Evolutionary conservation across 1,140 invertebrate species (phyloP).

Genomic region (Helicoverpa armigera): DNA sequence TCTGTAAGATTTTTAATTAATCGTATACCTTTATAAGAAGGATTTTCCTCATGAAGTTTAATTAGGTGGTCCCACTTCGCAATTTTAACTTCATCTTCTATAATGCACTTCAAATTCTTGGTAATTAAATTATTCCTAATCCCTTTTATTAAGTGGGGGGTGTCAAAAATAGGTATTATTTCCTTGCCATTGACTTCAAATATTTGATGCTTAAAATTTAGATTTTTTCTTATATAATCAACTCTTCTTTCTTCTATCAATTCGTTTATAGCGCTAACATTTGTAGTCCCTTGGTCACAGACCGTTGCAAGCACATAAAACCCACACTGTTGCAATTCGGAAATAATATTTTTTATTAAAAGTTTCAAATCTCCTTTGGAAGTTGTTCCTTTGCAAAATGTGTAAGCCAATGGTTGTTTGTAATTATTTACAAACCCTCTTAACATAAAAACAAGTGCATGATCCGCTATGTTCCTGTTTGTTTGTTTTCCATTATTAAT

Average conservation of each 20-base stretch:
- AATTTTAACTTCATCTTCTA: background rate
- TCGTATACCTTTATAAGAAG: too few relatives aligned
- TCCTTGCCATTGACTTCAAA: conserved; percentile 5
- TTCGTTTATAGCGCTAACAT: conserved; percentile 53
- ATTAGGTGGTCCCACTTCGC: too few relatives aligned
- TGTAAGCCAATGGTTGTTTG: too few relatives aligned
- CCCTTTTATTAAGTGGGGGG: conserved; percentile 16
- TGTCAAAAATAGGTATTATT: conserved; percentile 13
- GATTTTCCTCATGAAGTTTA: too few relatives aligned
- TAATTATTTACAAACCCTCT: conserved; percentile 53
- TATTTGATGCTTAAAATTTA: background rate
- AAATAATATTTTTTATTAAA: conserved; percentile 49
- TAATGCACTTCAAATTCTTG: conserved; percentile 6
- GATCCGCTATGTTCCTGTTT: conserved; percentile 61
- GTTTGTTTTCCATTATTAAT: conserved; percentile 54
- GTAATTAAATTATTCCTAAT: conserved; percentile 22
- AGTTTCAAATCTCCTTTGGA: conserved; percentile 11
- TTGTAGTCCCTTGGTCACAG: conserved; percentile 59
- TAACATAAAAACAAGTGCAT: conserved; percentile 69
- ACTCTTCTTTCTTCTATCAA: conserved; percentile 30
- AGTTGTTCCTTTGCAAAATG: conserved; percentile 4
- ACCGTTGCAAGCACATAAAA: conserved; percentile 55
- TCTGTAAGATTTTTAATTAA: too few relatives aligned
- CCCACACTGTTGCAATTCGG: conserved; percentile 47
- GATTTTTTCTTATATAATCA: background rate